These are phyloP conservation scores for Tachycineta bicolor DNA, from an alignment of 2,113 vertebrate genomes.

Conservation along the genomic window DNA sequence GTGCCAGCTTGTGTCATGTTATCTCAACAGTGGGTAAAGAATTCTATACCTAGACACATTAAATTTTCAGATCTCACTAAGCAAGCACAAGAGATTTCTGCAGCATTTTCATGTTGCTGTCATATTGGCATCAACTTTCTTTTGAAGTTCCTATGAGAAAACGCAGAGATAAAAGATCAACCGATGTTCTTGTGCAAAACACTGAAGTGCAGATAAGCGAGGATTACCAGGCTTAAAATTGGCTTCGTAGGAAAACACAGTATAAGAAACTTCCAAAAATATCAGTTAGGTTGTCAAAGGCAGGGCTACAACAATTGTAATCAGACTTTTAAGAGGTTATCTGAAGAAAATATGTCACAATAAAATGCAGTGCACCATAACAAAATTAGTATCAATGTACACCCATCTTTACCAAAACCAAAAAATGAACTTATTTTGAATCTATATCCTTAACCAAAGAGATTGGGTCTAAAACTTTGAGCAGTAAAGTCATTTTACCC, in stretches of 20 bases:
- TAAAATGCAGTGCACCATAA: background rate
- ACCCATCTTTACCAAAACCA: fast-evolving
- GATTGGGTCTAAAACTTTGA: background rate
- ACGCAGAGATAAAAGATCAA: background rate
- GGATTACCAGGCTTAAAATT: background rate
- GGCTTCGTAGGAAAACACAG: background rate
- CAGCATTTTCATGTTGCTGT: background rate
- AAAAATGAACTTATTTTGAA: background rate
- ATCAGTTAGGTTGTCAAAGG: background rate
- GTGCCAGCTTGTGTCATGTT: background rate
- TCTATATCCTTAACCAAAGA: background rate
- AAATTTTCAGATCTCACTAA: background rate
- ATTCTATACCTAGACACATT: background rate
- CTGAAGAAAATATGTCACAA: background rate
- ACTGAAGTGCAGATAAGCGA: background rate
- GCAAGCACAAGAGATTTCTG: background rate
- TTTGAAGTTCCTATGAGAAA: background rate
- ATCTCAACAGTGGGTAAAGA: background rate
- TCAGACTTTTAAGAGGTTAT: background rate
- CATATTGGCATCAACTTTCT: background rate
- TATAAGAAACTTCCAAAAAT: background rate
- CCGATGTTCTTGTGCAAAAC: background rate
- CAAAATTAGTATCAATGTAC: background rate
- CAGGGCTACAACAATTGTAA: background rate
- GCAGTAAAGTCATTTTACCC: background rate